These are phyloP conservation scores for Lophura nycthemera DNA, from an alignment of 2,113 vertebrate genomes.

Conservation along the genomic window DNA sequence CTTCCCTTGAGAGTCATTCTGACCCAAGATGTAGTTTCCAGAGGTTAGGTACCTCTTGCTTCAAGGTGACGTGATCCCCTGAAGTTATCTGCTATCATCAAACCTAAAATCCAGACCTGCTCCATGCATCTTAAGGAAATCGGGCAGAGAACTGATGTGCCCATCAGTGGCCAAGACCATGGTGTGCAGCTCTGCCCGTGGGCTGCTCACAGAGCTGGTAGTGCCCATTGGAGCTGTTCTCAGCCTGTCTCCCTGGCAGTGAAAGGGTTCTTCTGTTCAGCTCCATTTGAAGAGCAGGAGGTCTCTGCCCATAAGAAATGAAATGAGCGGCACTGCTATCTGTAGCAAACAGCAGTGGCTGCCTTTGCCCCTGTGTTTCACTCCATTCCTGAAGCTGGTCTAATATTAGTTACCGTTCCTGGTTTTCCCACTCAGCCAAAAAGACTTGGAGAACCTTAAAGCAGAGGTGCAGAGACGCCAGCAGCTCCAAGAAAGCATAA, in stretches of 20 bases:
- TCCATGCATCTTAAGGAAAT: not conserved
- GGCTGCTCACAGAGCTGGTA: not conserved
- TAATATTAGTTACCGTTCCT: slow-evolving; percentile 1
- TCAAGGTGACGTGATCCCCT: not conserved
- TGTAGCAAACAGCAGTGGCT: not conserved
- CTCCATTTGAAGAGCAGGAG: not conserved
- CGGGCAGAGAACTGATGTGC: fast-evolving
- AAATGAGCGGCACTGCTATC: not conserved
- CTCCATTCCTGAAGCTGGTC: fast-evolving
- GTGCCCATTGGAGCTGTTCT: not conserved
- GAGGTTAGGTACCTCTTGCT: not conserved
- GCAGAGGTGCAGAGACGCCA: slow-evolving; percentile 95
- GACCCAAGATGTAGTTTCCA: not conserved
- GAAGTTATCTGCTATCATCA: not conserved
- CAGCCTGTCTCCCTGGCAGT: not conserved
- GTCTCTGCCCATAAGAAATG: not conserved
- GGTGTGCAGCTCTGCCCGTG: fast-evolving
- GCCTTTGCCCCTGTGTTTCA: not conserved
- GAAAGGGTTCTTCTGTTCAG: not conserved
- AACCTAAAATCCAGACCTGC: too few species aligned
- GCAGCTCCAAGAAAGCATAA: slow-evolving; percentile 90
- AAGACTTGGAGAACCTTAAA: slow-evolving; percentile 97
- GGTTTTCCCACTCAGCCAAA: slow-evolving; percentile 83
- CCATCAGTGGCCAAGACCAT: not conserved
- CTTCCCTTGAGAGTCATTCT: not conserved